Conservation (phyloP, 2,797 vertebrate genomes). For the Psittacula derbiana region DNA sequence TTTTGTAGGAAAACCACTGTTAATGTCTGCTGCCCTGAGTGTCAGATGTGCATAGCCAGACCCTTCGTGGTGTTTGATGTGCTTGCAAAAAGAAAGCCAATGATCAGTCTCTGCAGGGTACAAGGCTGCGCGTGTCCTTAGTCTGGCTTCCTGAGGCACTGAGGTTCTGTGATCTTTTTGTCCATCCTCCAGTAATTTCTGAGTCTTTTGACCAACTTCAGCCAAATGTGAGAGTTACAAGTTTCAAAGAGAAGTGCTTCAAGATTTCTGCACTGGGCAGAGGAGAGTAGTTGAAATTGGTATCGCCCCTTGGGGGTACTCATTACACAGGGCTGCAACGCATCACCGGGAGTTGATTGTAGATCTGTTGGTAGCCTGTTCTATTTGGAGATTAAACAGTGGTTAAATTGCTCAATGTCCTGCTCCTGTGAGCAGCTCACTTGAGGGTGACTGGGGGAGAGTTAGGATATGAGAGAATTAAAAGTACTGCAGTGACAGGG, state of each 20-base stretch:
- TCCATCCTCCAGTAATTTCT: neutral
- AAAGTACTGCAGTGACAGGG: neutral
- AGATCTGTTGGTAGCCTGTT: neutral
- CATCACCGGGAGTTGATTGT: neutral
- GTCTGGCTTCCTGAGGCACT: neutral
- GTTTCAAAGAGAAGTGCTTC: neutral
- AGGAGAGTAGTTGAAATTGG: neutral
- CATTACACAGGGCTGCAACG: neutral
- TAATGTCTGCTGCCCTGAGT: accelerated
- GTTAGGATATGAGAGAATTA: neutral
- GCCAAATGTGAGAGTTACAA: neutral
- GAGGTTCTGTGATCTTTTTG: accelerated
- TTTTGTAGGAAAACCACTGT: neutral
- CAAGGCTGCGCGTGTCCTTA: accelerated
- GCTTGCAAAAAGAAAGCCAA: neutral
- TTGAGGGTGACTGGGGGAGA: neutral
- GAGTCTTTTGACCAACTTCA: neutral
- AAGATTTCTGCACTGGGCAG: neutral
- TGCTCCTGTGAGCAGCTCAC: neutral
- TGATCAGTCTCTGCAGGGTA: neutral
- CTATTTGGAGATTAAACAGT: neutral
- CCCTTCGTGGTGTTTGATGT: neutral
- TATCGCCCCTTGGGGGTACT: neutral
- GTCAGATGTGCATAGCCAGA: neutral
- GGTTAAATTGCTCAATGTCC: neutral